A percentile compares a stretch with the other conserved stretches of the same genome.
Evolutionary conservation across 2,888 invertebrate genomes (phyloP).

Genomic region (Isoperla grammatica): DNA sequence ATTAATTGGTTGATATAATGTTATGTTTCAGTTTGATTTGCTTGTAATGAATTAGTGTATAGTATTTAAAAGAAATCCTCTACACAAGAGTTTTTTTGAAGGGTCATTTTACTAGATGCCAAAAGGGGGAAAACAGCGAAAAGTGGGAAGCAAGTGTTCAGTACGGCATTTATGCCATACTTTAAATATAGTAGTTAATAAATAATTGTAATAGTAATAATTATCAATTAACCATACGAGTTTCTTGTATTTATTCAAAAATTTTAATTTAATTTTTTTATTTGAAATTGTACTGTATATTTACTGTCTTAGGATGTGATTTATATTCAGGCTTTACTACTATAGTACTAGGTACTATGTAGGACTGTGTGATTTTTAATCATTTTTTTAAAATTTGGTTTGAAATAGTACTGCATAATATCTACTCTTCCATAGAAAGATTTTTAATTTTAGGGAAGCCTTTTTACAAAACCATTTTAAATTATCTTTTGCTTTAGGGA

Average conservation of each 20-base stretch:
- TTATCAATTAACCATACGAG: background rate
- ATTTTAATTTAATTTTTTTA: background rate
- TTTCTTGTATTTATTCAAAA: background rate
- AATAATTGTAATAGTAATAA: too few relatives aligned
- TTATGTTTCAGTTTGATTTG: too few relatives aligned
- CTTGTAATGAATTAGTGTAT: background rate
- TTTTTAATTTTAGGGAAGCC: background rate
- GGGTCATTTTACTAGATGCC: slow-evolving; percentile 5
- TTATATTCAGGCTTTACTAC: slow-evolving; percentile 1
- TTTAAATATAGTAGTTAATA: background rate
- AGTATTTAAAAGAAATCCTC: background rate
- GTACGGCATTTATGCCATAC: background rate
- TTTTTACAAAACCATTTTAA: slow-evolving; percentile 10
- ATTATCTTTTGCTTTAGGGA: background rate
- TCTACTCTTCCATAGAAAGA: slow-evolving; percentile 2
- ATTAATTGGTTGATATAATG: background rate
- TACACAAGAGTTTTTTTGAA: slow-evolving; percentile 2
- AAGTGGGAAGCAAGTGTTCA: background rate
- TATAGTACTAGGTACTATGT: background rate
- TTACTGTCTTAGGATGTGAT: background rate
- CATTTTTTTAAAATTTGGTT: background rate
- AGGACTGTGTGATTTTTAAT: slow-evolving; percentile 5
- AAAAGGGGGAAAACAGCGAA: background rate
- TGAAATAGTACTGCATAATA: slow-evolving; percentile 5
- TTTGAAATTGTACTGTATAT: background rate